These are phyloP conservation scores for Lepidothrix coronata DNA, from an alignment of 2,113 vertebrate species.

Conservation along the genomic window DNA sequence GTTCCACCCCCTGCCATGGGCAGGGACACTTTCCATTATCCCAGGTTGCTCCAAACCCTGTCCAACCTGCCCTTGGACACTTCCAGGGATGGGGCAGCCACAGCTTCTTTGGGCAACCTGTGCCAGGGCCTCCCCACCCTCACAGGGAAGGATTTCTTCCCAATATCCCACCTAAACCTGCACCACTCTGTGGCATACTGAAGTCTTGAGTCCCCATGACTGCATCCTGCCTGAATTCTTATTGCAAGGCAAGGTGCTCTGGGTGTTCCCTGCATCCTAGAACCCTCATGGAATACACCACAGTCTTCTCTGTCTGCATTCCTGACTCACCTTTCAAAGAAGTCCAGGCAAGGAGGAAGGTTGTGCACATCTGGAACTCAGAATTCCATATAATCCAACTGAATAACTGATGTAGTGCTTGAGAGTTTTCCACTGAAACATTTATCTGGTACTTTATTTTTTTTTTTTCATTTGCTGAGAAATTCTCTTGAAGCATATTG, in stretches of 20 bases:
- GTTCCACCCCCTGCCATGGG: not conserved
- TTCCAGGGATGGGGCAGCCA: not conserved
- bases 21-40: not conserved
- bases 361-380: not conserved
- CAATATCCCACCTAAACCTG: not conserved
- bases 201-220: not conserved
- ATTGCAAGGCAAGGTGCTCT: not conserved
- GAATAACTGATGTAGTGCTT: not conserved
- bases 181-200: not conserved
- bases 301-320: not conserved
- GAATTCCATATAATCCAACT: not conserved
- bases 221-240: not conserved
- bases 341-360: not conserved
- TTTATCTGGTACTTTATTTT: not conserved
- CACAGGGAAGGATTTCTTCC: not conserved
- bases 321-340: not conserved
- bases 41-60: not conserved
- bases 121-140: not conserved
- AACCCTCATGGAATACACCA: not conserved
- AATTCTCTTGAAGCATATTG: not conserved
- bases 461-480: not conserved
- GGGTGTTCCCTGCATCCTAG: not conserved
- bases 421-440: not conserved
- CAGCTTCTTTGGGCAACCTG: not conserved
- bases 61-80: not conserved